These are phyloP conservation scores for Hirudinaria manillensis DNA, from an alignment of 2,888 invertebrate species.

Conservation along the genomic window DNA sequence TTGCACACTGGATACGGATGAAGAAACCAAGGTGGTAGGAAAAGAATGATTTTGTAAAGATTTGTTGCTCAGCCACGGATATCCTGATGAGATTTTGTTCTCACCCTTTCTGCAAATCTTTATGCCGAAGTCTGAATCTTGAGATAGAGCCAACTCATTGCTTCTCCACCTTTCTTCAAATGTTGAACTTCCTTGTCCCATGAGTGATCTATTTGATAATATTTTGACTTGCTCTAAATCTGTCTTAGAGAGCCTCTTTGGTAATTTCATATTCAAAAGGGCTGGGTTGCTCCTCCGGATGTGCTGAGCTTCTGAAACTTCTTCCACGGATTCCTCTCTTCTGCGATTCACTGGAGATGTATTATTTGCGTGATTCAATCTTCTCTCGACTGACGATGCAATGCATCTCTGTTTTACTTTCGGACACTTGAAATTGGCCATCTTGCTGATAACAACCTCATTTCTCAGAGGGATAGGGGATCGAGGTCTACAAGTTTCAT, in stretches of 20 bases:
- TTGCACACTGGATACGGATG: too few relatives aligned
- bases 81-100: too few relatives aligned
- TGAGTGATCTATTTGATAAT: constrained; percentile 7
- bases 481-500: too few relatives aligned
- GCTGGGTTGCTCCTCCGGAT: background rate
- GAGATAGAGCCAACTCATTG: too few relatives aligned
- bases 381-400: background rate
- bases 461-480: too few relatives aligned
- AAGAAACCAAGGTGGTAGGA: too few relatives aligned
- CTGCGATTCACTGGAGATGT: background rate
- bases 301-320: background rate
- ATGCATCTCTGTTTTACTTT: background rate
- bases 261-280: background rate
- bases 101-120: too few relatives aligned
- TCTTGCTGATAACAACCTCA: background rate
- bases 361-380: background rate
- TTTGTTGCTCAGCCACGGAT: too few relatives aligned
- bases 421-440: constrained; percentile 7
- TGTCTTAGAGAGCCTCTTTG: background rate
- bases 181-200: constrained; percentile 2
- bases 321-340: background rate
- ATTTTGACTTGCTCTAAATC: background rate
- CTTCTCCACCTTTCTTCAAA: background rate
- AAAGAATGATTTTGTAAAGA: too few relatives aligned
- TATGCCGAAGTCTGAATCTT: too few relatives aligned